A percentile compares a stretch with the other conserved stretches of the same genome.
Evolutionary conservation across 1,140 invertebrate genomes (phyloP).

Genomic region (Saccostrea echinata): DNA sequence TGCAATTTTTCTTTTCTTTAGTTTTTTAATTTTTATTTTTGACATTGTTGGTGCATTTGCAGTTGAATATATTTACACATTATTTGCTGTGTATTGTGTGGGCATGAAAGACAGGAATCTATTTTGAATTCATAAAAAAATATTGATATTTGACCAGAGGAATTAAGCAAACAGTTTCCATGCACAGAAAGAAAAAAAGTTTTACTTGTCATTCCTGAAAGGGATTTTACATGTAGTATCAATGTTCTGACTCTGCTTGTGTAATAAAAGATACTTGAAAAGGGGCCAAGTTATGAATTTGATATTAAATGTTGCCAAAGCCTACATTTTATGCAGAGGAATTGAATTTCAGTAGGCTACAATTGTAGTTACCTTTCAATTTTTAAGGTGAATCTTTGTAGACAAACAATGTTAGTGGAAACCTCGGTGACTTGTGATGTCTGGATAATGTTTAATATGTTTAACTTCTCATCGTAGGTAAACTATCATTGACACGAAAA

Average conservation of each 20-base stretch:
- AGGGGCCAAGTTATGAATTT: slow-evolving; percentile 28
- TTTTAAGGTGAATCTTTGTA: neutral
- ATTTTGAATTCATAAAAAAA: neutral
- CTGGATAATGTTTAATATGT: neutral
- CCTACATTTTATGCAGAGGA: neutral
- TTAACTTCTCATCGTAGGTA: neutral
- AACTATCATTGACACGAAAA: neutral
- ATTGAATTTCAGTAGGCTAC: slow-evolving; percentile 18
- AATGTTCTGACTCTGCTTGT: neutral
- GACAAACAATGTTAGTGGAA: neutral
- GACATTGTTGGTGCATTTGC: too few relatives aligned
- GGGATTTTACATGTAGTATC: neutral
- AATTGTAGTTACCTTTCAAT: neutral
- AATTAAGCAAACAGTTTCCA: slow-evolving; percentile 1
- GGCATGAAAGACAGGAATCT: neutral
- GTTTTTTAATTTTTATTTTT: too few relatives aligned
- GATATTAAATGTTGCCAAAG: slow-evolving; percentile 12
- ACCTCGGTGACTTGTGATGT: neutral
- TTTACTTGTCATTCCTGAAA: neutral
- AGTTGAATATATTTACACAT: too few relatives aligned
- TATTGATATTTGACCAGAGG: neutral
- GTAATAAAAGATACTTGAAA: slow-evolving; percentile 15
- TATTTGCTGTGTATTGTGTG: neutral
- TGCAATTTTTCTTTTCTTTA: too few relatives aligned
- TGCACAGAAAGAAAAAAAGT: neutral